Evolutionary conservation across 2,113 vertebrate species (phyloP), one percentile per base, ranked within the genome.

Genomic region (Lontra canadensis): DNA sequence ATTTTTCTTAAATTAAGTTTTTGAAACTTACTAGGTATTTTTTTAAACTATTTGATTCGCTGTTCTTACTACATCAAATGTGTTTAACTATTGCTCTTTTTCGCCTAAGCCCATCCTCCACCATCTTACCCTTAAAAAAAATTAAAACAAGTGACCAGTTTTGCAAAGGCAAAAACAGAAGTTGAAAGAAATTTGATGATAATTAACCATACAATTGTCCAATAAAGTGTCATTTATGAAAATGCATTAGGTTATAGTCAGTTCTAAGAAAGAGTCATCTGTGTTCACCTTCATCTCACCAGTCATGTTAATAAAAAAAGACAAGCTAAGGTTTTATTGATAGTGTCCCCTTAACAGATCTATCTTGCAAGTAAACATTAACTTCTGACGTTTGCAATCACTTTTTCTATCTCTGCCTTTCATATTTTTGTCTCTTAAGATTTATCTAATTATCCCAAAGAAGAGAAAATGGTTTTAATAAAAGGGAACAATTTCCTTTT

Each of bases 391-490:
- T 97, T 67, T 85, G 39, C 98, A 97, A 98, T 98, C 90, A 87
- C 80, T 92, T 61, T 97, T 69, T 98, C 81, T 98, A 65, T 73
- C 91, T 97, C 96, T 97, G 82, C 94, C 55, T 94, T 83, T 98
- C 90, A 96, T 97, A 97, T 29, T 97, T 92, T 96, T 96, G 29
- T 52, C 83, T 96, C 96, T 97, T 97, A 98, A 98, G 90, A 96
- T 97, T 94, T 98, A 98, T 98, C 98, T 98, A 98, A 98, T 98
- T 98, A 98, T 63, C 7, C 90, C 34, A 93, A 90, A 98, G 83
- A 98, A 98, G 95, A 97, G 93, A 98, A 98, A 98, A 97, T 90
- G 90, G 96, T 98, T 97, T 95, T 96, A 98, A 98, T 97, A 97
- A 98, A 99, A 98, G 92, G 1, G 0, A 98, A 97, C 78, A 97